Evolutionary conservation across 1,140 invertebrate species (phyloP).

Genomic region (Mactra quadrangularis): DNA sequence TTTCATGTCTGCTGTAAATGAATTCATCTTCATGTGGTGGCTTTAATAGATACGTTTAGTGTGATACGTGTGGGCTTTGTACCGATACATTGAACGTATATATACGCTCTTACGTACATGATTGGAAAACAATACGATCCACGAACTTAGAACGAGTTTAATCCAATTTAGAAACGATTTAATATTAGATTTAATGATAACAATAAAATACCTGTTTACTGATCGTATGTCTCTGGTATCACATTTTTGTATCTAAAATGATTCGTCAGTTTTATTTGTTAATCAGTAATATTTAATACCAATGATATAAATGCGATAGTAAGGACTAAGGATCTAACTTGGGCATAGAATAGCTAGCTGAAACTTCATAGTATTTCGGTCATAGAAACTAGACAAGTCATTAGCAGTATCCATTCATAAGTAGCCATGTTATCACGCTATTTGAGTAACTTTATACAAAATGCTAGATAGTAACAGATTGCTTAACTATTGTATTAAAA

Average conservation of each 20-base stretch:
- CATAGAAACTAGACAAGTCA: neutral
- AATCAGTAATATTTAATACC: constrained; percentile 18
- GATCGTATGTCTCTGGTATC: constrained; percentile 11
- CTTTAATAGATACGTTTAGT: no score
- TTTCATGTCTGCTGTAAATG: no score
- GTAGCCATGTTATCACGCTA: constrained; percentile 12
- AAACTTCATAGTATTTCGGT: constrained; percentile 25
- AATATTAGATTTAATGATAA: constrained; percentile 27
- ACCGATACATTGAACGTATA: no score
- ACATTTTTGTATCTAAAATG: constrained; percentile 5
- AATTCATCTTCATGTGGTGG: no score
- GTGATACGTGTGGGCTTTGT: constrained; percentile 41
- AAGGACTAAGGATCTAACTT: neutral
- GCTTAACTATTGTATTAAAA: constrained; percentile 24
- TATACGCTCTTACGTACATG: no score
- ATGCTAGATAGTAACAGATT: constrained; percentile 40
- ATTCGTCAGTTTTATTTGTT: constrained; percentile 34
- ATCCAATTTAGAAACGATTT: neutral
- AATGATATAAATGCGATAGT: constrained; percentile 28
- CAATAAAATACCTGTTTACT: no score
- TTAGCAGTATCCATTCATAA: constrained; percentile 7
- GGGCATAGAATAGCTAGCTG: neutral
- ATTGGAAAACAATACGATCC: constrained; percentile 1
- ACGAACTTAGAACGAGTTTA: constrained; percentile 31
- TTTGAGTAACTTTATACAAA: constrained; percentile 36